These are phyloP conservation scores for Todiramphus chloris DNA, from an alignment of 2,113 vertebrate species.

Conservation along the genomic window DNA sequence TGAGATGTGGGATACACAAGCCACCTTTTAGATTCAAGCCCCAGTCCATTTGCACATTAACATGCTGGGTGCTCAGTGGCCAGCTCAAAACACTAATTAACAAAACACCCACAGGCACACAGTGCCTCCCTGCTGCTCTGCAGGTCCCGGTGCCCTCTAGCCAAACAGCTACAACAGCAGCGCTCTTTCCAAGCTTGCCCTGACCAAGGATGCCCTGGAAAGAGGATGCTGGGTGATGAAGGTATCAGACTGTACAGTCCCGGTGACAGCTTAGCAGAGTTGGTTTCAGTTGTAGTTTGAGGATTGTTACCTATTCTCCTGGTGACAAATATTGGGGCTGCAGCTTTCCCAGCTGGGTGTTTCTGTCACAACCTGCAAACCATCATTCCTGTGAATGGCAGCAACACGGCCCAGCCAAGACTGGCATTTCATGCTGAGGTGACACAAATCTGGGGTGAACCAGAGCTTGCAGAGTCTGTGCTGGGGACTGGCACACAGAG, in stretches of 20 bases:
- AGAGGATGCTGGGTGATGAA: too few relatives aligned
- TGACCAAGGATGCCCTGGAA: background rate
- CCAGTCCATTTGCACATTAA: background rate
- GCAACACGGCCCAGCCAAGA: background rate
- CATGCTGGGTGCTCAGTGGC: background rate
- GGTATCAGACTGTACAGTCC: too few relatives aligned
- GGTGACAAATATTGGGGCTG: background rate
- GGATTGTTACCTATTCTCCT: background rate
- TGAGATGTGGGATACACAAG: too few relatives aligned
- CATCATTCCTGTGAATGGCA: accelerated
- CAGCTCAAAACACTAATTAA: background rate
- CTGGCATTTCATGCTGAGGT: background rate
- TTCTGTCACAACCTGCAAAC: background rate
- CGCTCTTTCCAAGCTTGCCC: background rate
- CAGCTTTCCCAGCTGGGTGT: background rate
- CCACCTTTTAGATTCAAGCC: background rate
- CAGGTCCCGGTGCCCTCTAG: background rate
- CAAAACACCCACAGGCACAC: background rate
- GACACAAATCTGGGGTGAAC: background rate
- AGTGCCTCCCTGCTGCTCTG: accelerated
- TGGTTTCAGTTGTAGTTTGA: background rate
- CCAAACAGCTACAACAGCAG: background rate
- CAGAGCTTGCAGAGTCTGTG: too few relatives aligned
- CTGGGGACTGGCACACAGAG: background rate
- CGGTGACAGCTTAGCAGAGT: too few relatives aligned